Evolutionary conservation across 2,888 invertebrate species (phyloP).

Genomic region (Beris chalybata): DNA sequence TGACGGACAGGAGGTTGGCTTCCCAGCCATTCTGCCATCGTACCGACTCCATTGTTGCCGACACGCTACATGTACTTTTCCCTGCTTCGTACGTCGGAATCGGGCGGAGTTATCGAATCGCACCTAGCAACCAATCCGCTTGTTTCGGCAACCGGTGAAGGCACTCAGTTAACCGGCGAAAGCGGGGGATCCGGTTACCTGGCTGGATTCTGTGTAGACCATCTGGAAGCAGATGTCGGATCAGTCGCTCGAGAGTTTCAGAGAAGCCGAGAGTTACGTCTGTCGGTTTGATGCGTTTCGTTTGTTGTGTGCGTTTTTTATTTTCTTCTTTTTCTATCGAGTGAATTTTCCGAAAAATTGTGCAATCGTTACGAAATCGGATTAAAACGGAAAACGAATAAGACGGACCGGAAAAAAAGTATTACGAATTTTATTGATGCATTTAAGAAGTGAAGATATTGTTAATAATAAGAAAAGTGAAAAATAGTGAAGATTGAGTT

Average conservation of each 20-base stretch:
- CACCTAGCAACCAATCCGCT: conserved; percentile 24
- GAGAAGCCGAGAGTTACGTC: conserved; percentile 26
- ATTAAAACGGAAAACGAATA: too few species aligned
- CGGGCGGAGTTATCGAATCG: conserved; percentile 7
- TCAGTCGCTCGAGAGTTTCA: conserved; percentile 38
- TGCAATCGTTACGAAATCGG: too few species aligned
- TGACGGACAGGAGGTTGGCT: too few species aligned
- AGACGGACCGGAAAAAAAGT: too few species aligned
- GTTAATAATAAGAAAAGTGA: too few species aligned
- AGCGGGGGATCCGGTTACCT: conserved; percentile 25
- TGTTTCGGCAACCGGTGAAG: neutral
- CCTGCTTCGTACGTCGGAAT: neutral
- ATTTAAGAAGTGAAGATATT: too few species aligned
- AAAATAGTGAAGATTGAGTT: too few species aligned
- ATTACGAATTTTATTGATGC: too few species aligned
- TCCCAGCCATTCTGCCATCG: too few species aligned
- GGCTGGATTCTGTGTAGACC: conserved; percentile 16
- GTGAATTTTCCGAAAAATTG: too few species aligned
- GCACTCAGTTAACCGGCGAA: conserved; percentile 1
- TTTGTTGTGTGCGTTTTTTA: too few species aligned
- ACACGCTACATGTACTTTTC: conserved; percentile 1
- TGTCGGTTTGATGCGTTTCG: neutral
- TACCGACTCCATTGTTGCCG: conserved; percentile 28
- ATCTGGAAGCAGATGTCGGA: conserved; percentile 26
- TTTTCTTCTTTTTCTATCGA: too few species aligned